Conservation (phyloP, 2,797 vertebrate species). For the Gambusia yucatana region DNA sequence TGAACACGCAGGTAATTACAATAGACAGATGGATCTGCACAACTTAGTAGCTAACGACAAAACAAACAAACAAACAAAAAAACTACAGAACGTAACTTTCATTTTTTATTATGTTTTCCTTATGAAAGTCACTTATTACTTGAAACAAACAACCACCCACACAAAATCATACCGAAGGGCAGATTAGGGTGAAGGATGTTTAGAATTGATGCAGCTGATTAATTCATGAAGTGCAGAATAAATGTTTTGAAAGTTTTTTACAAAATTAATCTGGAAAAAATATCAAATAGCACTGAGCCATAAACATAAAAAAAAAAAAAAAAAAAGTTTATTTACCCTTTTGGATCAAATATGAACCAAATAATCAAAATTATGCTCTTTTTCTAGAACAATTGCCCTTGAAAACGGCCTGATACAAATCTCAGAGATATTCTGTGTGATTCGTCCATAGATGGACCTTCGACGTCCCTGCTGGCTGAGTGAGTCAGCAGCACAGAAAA, state of each 20-base stretch:
- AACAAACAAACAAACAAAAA: not conserved
- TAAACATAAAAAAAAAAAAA: too few species aligned
- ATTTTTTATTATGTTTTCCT: not conserved
- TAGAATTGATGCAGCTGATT: not conserved
- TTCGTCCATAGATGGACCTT: slow-evolving; percentile 24
- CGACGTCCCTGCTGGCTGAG: slow-evolving; percentile 27
- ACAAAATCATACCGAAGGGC: not conserved
- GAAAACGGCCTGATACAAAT: slow-evolving; percentile 31
- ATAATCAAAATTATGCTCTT: not conserved
- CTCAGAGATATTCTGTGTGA: slow-evolving; percentile 17
- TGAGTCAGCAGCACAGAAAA: slow-evolving; percentile 14
- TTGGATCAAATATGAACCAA: not conserved
- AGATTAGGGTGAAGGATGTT: not conserved
- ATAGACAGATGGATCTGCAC: too few species aligned
- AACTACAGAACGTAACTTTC: not conserved
- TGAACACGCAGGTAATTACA: too few species aligned
- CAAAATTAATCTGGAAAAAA: not conserved
- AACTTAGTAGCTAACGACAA: too few species aligned
- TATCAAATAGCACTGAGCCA: not conserved
- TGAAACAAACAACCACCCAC: not conserved
- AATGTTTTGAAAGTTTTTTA: not conserved
- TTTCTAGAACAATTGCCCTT: slow-evolving; percentile 33
- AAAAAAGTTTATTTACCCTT: not conserved
- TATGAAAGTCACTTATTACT: not conserved
- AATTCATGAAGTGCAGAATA: not conserved